These are phyloP conservation scores for Phalacrocorax pelagicus DNA, from an alignment of 2,113 vertebrate genomes.

Conservation along the genomic window DNA sequence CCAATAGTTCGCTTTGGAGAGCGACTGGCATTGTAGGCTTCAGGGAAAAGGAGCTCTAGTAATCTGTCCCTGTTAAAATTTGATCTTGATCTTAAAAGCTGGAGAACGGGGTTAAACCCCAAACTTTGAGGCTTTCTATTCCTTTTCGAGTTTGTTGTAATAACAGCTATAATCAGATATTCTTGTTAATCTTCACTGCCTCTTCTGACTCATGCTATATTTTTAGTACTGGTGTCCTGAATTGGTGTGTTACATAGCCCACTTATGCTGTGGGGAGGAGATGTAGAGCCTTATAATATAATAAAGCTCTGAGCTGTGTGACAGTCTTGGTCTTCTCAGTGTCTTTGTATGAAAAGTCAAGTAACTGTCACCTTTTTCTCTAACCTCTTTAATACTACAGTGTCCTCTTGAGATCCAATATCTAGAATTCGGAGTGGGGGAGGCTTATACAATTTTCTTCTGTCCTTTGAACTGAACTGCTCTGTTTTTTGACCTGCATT, in stretches of 20 bases:
- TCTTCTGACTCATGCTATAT: neutral
- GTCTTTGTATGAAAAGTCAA: neutral
- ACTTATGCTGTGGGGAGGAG: neutral
- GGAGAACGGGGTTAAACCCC: neutral
- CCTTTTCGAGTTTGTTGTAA: neutral
- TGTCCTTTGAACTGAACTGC: neutral
- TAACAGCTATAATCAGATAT: neutral
- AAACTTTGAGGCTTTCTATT: neutral
- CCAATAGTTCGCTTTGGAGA: neutral
- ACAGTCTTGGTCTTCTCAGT: neutral
- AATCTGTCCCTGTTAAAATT: neutral
- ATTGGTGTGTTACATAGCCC: neutral
- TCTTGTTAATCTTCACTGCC: neutral
- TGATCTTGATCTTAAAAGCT: neutral
- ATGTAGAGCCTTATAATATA: neutral
- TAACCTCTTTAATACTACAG: neutral
- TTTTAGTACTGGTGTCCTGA: slow-evolving; percentile 10
- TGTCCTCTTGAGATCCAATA: neutral
- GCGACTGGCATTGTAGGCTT: neutral
- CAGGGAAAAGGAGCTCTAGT: neutral
- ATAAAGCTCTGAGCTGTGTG: neutral
- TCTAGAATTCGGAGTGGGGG: neutral
- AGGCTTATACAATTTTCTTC: neutral
- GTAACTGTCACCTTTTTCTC: neutral
- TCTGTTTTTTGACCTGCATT: neutral